Evolutionary conservation across 2,888 invertebrate genomes (phyloP), one percentile per base, ranked within the genome.

Genomic region (Gortyna flavago): DNA sequence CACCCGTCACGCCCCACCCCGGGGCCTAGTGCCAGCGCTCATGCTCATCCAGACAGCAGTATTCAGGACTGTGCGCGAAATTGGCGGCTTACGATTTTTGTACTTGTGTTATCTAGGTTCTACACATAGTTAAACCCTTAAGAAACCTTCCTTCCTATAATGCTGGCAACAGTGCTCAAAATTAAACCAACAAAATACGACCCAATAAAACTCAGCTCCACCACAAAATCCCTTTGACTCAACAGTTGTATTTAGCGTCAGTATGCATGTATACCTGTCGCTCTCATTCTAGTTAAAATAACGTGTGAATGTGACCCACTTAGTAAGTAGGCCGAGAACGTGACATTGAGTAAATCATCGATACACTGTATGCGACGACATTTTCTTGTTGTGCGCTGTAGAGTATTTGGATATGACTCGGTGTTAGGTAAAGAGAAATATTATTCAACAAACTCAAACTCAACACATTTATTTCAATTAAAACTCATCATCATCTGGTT

Each of bases 331-430:
- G 79, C 13, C 88, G 79, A 67, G 78, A 62, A 18, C 77, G 48
- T 51, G 83, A 80, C 87, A 86, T 86, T 88, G 87, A 72, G 61
- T 77, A 69, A 66, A 87, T 79, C 80, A 86, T 84, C 70, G 72
- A 84, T 79, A 84, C 67, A 65, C 51, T 64, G 83, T 72, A 57
- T 32, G 75, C 51, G 25, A 25, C 54, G 72, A 73, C 64, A 68
- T 77, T 83, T 73, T 65, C 41, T 64, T 62, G 32, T 32, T 35
- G 35, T 51, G 54, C 8, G 79, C 29, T 67, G 59, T n/a, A n/a
- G 0, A 9, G 54, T 77, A 51, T 80, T 72, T 72, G 11, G 2
- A 62, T 35, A 41, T 80, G 41, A 62, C 9, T 62, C 21, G 21
- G 25, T 2, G 11, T 38, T n/a, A 25, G 29, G 44, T 64, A 29